Base-by-base conservation (phyloP, 2,797 vertebrate genomes). In the Premnoplex brunnescens region DNA sequence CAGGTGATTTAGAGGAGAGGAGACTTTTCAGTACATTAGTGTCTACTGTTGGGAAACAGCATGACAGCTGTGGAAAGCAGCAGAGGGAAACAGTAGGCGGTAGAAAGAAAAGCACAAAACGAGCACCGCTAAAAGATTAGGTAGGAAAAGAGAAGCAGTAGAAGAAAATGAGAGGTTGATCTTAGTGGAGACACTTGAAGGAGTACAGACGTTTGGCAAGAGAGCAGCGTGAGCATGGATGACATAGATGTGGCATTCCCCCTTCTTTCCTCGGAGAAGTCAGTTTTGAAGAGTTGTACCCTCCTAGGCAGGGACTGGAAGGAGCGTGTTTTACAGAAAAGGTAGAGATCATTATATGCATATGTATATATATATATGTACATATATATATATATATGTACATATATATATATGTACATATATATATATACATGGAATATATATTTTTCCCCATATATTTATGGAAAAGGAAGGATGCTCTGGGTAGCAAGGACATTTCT, bases 61-160 rank as follows among this genome's bases (percentile, higher is more conserved):
- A 55, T 73, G 92, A 92, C 56, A 86, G 49, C 83, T 86, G 58
- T 68, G 64, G 80, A 85, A 93, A 78, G 46, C 76, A 86, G 90
- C 55, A 88, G 69, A 89, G 41, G 48, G 80, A 76, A 93, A 71
- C 90, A 91, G 77, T 66, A 87, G 86, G 69, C 84, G 51, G 62
- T 89, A 87, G 63, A 87, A 90, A 92, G 74, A 72, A 89, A 91
- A 55, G 74, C 32, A 41, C 12, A 79, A 79, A 63, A 91, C 69
- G 79, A 95, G 30, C 34, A 27, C 26, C 82, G 27, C 63, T 91
- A 34, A 89, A 90, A 80, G 44, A 63, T 32, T n/a, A 66, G 36
- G 24, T 43, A 51, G 37, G 63, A 66, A 78, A 62, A 92, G 52
- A 66, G 26, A 39, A 88, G 21, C 48, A 52, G 28, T 19, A 52